Evolutionary conservation across 2,113 vertebrate genomes (phyloP).

Genomic region (Aptenodytes forsteri): DNA sequence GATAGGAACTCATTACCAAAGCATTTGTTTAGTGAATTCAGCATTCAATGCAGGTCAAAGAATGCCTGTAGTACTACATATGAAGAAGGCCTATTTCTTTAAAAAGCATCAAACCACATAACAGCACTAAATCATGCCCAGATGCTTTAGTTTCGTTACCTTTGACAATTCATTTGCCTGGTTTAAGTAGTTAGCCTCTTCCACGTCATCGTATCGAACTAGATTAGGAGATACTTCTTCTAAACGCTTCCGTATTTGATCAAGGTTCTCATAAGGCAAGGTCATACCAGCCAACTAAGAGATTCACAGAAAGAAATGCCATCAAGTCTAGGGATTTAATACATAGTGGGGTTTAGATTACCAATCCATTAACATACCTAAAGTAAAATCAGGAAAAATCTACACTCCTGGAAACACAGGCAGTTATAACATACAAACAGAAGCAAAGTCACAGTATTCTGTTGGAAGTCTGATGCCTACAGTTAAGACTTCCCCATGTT

Average conservation of each 20-base stretch:
- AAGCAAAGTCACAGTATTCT: background rate
- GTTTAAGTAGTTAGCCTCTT: constrained; percentile 95
- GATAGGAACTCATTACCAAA: background rate
- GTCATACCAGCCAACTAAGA: constrained; percentile 87
- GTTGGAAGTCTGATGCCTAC: background rate
- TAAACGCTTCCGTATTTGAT: constrained; percentile 85
- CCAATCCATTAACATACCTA: background rate
- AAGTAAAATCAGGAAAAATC: background rate
- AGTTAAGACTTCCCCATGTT: background rate
- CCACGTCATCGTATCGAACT: constrained; percentile 91
- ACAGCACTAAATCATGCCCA: background rate
- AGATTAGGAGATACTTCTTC: constrained; percentile 93
- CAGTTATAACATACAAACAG: background rate
- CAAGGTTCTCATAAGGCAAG: constrained; percentile 89
- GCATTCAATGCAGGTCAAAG: background rate
- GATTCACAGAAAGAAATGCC: background rate
- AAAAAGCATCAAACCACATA: background rate
- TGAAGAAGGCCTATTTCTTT: background rate
- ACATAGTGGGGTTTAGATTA: background rate
- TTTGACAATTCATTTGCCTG: constrained; percentile 92
- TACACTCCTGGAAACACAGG: background rate
- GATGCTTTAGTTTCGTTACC: constrained; percentile 70
- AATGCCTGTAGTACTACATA: background rate
- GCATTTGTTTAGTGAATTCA: background rate
- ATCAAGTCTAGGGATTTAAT: background rate